phyloP scores from a whole-genome alignment of 2,888 invertebrate genomes.

The Amphipyra tragopoginis region DNA sequence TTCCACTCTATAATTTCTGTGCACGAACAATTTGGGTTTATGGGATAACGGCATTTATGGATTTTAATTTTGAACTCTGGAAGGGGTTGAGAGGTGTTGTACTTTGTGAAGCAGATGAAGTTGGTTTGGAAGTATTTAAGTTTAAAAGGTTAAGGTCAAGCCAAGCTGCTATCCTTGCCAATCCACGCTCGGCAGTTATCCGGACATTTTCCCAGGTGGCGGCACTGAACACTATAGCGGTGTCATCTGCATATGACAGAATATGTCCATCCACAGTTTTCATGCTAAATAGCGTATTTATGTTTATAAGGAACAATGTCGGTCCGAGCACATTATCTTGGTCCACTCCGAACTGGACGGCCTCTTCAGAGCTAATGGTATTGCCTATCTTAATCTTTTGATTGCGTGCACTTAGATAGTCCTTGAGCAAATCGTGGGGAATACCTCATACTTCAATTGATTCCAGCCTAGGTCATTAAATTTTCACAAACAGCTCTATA shows the following conservation, averaged over 20 bases:
- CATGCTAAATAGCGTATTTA: neutral
- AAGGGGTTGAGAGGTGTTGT: constrained; percentile 1
- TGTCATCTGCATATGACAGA: constrained; percentile 3
- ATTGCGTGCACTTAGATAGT: neutral
- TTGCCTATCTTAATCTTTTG: constrained; percentile 1
- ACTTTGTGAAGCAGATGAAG: constrained; percentile 6
- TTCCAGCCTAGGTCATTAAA: too few relatives aligned
- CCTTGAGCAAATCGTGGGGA: neutral
- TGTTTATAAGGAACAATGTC: neutral
- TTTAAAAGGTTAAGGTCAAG: neutral
- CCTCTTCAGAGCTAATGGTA: constrained; percentile 2
- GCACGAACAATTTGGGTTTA: constrained; percentile 1
- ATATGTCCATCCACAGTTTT: neutral
- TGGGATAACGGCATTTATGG: neutral
- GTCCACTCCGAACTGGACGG: constrained; percentile 3
- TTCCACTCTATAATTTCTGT: neutral
- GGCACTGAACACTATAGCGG: constrained; percentile 1
- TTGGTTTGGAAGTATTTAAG: constrained; percentile 2
- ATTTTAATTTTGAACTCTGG: constrained; percentile 2
- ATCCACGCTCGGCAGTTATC: neutral
- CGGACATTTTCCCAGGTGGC: neutral
- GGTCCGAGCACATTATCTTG: constrained; percentile 3
- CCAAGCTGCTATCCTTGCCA: constrained; percentile 3
- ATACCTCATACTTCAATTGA: constrained; percentile 1
- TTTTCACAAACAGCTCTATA: too few relatives aligned